These are phyloP conservation scores for Metridium senile DNA, from an alignment of 92 coral and sea anemone genomes.

Conservation along the genomic window DNA sequence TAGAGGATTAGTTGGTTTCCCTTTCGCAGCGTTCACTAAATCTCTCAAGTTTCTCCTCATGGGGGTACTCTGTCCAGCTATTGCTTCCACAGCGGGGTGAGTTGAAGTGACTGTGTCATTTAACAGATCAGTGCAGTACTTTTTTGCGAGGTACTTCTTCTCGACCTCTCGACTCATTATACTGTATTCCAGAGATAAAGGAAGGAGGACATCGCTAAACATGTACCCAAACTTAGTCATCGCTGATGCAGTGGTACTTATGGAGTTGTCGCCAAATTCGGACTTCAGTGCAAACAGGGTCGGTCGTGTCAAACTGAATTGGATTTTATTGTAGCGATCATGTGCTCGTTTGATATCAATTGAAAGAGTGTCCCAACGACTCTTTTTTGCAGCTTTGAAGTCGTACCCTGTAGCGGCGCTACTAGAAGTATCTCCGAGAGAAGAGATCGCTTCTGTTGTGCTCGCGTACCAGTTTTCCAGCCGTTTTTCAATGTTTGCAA, in stretches of 20 bases:
- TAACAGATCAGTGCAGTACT: background rate
- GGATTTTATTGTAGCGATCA: background rate
- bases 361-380: background rate
- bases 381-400: background rate
- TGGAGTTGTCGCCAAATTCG: constrained; percentile 1
- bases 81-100: background rate
- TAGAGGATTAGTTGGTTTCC: background rate
- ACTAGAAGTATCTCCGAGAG: background rate
- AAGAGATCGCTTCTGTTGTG: background rate
- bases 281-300: background rate
- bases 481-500: constrained; percentile 6
- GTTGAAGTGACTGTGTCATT: background rate
- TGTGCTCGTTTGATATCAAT: background rate
- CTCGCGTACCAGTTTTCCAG: constrained; percentile 26
- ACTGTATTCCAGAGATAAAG: constrained; percentile 36
- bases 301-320: background rate
- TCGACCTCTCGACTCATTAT: constrained; percentile 23
- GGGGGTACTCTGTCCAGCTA: background rate
- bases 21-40: background rate
- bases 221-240: constrained; percentile 27
- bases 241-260: background rate
- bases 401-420: background rate
- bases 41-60: background rate
- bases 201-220: constrained; percentile 34
- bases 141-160: constrained; percentile 13